Evolutionary conservation across 2,888 invertebrate species (phyloP), one percentile per base, ranked within the genome.

Genomic region (Scaptomyza cyrtandrae): DNA sequence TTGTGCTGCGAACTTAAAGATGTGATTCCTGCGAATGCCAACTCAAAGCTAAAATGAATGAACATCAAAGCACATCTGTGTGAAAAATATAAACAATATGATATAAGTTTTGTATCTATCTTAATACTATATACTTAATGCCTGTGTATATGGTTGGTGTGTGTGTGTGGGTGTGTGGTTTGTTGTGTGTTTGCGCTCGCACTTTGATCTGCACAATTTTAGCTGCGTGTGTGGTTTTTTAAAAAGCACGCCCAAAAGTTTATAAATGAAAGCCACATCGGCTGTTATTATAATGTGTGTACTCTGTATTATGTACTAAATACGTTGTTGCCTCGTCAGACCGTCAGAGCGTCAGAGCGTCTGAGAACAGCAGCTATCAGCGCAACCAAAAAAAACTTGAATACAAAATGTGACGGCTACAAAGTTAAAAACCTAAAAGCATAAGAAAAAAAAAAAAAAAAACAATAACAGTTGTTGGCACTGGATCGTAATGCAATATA

Each of bases 11-110:
- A 80, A 66, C 78, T 86, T 53, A 69, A 76, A 63, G 86, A 84
- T 65, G 84, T 84, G 64, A 86, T 84, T 86, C 74, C 83, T 50
- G 86, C 76, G 76, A 84, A 83, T 71, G 83, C 78, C 73, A 84
- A 84, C 80, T 84, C 84, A 41, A 84, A 83, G 86, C 64, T 84
- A n/a, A 84, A 84, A 74, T 84, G 80, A 83, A 57, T 64, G 50
- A 72, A 83, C 86, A 78, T 85, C 86, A 82, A 85, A 82, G 80
- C 73, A 69, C 74, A 73, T 67, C 48, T 73, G 68, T 50, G 49
- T 65, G 41, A 39, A 39, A 39, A 64, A 35, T n/a, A 39, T 39
- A 60, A 46, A 58, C 24, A 24, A 27, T 45, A 37, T 52, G 41
- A 45, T 35, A 35, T 45, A 41, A 56, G 19, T 41, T 13, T 37